Evolutionary conservation across 2,888 invertebrate species (phyloP).

Genomic region (Sminthurides aquaticus): DNA sequence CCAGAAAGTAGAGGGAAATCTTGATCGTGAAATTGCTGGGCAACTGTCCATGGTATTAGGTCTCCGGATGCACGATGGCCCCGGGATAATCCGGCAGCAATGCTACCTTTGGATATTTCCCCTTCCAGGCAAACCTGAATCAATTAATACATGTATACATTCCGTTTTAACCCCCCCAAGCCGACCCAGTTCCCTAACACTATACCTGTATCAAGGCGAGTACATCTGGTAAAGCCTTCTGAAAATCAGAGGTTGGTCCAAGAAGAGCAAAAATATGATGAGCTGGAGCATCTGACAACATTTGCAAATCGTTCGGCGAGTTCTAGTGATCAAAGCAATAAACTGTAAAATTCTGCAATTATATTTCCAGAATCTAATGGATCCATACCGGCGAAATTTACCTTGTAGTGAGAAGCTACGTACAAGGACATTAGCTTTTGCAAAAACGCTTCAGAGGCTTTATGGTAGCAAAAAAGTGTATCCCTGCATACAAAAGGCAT

Average conservation of each 20-base stretch:
- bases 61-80: conserved; percentile 92
- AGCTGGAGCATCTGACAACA: conserved; percentile 97
- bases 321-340: conserved; percentile 57
- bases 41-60: conserved; percentile 96
- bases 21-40: conserved; percentile 89
- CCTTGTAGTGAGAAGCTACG: conserved; percentile 97
- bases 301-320: conserved; percentile 95
- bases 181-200: background rate
- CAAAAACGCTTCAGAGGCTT: conserved; percentile 83
- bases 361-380: no score
- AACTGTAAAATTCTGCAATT: no score
- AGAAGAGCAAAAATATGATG: conserved; percentile 93
- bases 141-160: no score
- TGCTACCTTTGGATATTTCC: conserved; percentile 57
- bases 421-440: conserved; percentile 87
- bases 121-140: conserved; percentile 59
- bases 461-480: conserved; percentile 92
- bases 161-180: no score
- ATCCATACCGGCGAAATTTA: conserved; percentile 40
- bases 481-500: conserved; percentile 55
- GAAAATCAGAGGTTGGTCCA: conserved; percentile 68
- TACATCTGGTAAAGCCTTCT: conserved; percentile 73
- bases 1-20: conserved; percentile 86
- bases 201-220: conserved; percentile 78
- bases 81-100: conserved; percentile 69